phyloP scores from a whole-genome alignment of 92 coral and sea anemone species.

The Anthopleura xanthogrammica region DNA sequence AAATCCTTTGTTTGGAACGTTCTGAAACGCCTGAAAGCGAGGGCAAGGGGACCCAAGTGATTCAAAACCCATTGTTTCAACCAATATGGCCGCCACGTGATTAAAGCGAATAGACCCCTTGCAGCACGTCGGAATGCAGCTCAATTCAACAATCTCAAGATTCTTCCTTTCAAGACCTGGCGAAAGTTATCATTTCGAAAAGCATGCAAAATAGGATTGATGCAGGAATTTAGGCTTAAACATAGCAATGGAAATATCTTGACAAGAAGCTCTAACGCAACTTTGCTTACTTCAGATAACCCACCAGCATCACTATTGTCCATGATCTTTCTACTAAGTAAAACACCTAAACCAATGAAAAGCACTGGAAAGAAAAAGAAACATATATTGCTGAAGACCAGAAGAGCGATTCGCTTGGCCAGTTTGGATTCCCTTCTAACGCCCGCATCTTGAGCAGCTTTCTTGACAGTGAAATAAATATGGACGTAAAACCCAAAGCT shows the following conservation, averaged over 20 bases:
- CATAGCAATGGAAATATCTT: neutral
- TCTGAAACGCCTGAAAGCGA: no score
- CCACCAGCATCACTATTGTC: neutral
- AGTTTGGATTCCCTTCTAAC: no score
- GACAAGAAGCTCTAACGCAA: neutral
- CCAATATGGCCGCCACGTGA: no score
- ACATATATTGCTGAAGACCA: no score
- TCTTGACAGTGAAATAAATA: slow-evolving; percentile 32
- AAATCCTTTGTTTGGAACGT: no score
- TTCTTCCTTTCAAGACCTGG: slow-evolving; percentile 10
- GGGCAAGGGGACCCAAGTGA: no score
- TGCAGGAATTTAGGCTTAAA: neutral
- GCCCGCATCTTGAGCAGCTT: slow-evolving; percentile 23
- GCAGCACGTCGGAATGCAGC: no score
- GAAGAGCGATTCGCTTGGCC: slow-evolving; percentile 1
- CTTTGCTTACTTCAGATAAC: neutral
- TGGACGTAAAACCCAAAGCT: slow-evolving; percentile 36
- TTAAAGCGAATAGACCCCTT: no score
- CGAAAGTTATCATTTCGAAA: slow-evolving; percentile 41
- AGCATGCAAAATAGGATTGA: slow-evolving; percentile 32
- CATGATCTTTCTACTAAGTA: neutral
- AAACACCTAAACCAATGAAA: neutral
- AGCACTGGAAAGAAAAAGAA: no score
- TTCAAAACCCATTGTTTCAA: no score
- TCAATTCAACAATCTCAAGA: neutral